A percentile compares a stretch with the other conserved stretches of the same genome.
These are phyloP conservation scores for Promerops cafer DNA, from an alignment of 2,113 vertebrate species.

Conservation along the genomic window DNA sequence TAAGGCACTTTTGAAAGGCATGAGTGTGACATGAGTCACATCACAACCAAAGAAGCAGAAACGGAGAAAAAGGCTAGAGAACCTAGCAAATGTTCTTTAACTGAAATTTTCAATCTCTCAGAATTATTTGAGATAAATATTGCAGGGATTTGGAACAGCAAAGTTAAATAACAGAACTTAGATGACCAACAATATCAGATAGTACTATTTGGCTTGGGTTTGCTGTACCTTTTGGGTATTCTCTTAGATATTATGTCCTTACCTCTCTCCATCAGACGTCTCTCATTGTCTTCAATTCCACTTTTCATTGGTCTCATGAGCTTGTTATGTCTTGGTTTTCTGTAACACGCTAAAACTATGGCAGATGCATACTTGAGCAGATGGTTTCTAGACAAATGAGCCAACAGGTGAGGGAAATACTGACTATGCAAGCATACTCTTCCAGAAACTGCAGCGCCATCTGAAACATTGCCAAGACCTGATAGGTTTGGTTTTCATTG, in stretches of 20 bases:
- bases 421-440: not conserved
- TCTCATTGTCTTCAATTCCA: not conserved
- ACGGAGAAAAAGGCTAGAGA: not conserved
- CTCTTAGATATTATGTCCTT: not conserved
- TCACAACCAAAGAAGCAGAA: not conserved
- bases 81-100: not conserved
- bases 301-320: not conserved
- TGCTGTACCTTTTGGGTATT: not conserved
- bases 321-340: not conserved
- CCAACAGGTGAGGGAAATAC: not conserved
- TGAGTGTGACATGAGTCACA: not conserved
- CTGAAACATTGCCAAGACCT: not conserved
- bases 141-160: not conserved
- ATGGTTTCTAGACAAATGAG: not conserved
- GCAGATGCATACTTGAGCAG: not conserved
- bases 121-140: not conserved
- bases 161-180: not conserved
- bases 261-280: not conserved
- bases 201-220: not conserved
- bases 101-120: not conserved
- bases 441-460: not conserved
- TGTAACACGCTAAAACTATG: not conserved
- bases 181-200: not conserved
- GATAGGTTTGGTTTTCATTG: not conserved
- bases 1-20: not conserved